Conservation (phyloP, 2,888 invertebrate species). For the Andrena minutula region DNA sequence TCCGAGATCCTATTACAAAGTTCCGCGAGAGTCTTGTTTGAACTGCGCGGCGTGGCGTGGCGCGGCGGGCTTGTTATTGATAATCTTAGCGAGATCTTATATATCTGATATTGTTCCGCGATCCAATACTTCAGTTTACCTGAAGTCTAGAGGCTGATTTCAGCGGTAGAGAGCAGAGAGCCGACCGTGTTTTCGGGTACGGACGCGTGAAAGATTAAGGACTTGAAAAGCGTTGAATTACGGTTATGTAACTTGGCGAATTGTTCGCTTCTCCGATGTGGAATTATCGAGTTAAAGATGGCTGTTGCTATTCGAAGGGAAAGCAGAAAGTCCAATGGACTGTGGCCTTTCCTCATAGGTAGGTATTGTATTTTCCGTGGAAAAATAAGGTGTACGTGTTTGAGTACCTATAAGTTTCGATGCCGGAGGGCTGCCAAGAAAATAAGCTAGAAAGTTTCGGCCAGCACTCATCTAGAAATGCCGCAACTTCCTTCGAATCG, state of each 20-base stretch:
- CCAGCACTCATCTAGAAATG: conserved; percentile 8
- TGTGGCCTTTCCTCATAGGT: neutral
- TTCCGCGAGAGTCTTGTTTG: neutral
- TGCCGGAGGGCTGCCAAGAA: conserved; percentile 43
- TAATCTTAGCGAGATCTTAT: neutral
- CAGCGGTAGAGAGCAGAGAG: neutral
- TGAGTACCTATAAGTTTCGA: conserved; percentile 22
- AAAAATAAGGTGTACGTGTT: conserved; percentile 34
- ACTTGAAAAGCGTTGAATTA: too few relatives aligned
- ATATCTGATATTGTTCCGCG: neutral
- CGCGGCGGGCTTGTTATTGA: neutral
- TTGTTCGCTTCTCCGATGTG: neutral
- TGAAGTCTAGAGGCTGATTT: neutral
- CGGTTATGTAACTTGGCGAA: too few relatives aligned
- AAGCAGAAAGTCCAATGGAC: neutral
- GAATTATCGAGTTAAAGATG: neutral
- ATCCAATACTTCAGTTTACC: neutral
- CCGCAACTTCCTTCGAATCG: conserved; percentile 13
- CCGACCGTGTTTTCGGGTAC: neutral
- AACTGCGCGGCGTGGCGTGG: neutral
- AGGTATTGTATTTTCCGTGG: neutral
- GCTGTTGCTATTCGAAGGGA: neutral
- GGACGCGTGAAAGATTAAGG: too few relatives aligned
- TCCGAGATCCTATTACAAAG: neutral
- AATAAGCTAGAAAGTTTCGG: conserved; percentile 46